These are phyloP conservation scores for Parnassius orleans DNA, from an alignment of 2,888 invertebrate genomes.

Conservation along the genomic window DNA sequence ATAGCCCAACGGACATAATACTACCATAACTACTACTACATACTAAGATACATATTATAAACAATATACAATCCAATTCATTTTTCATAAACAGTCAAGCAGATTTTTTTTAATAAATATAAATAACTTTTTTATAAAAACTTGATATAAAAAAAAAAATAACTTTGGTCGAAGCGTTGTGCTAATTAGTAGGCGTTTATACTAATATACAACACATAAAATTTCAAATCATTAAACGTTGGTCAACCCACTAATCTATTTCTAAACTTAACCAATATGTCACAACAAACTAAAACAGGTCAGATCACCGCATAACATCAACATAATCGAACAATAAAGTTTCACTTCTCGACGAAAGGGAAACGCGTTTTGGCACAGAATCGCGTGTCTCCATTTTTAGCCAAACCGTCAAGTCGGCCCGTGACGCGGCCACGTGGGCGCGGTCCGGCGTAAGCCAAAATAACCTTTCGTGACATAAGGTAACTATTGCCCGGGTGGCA, in stretches of 20 bases:
- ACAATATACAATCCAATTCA: no score
- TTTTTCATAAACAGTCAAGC: no score
- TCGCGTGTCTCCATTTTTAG: conserved; percentile 21
- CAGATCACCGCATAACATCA: conserved; percentile 14
- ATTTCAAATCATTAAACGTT: no score
- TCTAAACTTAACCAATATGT: background rate
- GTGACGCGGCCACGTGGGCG: conserved; percentile 18
- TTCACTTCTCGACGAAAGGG: conserved; percentile 25
- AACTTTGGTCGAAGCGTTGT: no score
- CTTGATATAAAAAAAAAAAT: no score
- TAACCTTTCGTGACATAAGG: conserved; percentile 8
- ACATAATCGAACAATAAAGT: conserved; percentile 24
- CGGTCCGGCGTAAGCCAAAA: conserved; percentile 18
- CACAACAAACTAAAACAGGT: background rate
- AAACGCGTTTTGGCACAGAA: conserved; percentile 23
- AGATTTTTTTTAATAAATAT: no score
- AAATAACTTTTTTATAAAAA: no score
- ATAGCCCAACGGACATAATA: no score
- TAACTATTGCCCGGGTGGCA: conserved; percentile 27
- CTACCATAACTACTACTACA: no score
- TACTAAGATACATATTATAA: no score
- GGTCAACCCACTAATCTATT: background rate
- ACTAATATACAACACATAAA: no score
- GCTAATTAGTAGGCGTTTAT: no score
- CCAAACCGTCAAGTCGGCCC: conserved; percentile 14